phyloP scores from a whole-genome alignment of 2,888 invertebrate species.

The Hermaeophaga mercurialis region DNA sequence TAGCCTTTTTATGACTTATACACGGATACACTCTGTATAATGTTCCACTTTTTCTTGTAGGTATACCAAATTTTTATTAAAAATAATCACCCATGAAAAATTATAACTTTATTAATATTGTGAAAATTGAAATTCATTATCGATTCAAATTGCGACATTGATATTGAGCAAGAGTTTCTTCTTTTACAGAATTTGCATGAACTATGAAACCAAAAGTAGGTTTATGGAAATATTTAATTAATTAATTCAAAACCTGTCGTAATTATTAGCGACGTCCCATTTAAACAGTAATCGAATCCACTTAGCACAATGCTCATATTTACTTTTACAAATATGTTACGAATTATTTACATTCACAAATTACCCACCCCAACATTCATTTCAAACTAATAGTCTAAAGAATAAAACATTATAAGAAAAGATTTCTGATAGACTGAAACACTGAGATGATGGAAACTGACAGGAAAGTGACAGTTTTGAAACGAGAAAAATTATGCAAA shows the following conservation, averaged over 20 bases:
- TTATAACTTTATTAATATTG: slow-evolving; percentile 23
- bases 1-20: too few relatives aligned
- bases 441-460: too few relatives aligned
- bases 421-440: too few relatives aligned
- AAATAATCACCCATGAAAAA: slow-evolving; percentile 5
- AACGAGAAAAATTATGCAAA: too few relatives aligned
- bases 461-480: too few relatives aligned
- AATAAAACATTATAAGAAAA: too few relatives aligned
- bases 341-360: too few relatives aligned
- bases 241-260: slow-evolving; percentile 34
- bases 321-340: too few relatives aligned
- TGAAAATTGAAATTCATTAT: slow-evolving; percentile 31
- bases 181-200: slow-evolving; percentile 40
- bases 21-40: too few relatives aligned
- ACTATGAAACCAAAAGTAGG: slow-evolving; percentile 43
- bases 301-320: not conserved
- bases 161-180: slow-evolving; percentile 36
- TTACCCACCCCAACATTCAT: too few relatives aligned
- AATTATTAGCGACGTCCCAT: slow-evolving; percentile 24
- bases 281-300: not conserved
- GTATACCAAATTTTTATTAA: not conserved
- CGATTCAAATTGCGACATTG: slow-evolving; percentile 35
- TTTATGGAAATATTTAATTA: slow-evolving; percentile 42
- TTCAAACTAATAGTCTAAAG: too few relatives aligned
- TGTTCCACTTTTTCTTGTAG: too few relatives aligned